Base-by-base conservation (phyloP, 1,140 invertebrate species). In the Lycorma delicatula region DNA sequence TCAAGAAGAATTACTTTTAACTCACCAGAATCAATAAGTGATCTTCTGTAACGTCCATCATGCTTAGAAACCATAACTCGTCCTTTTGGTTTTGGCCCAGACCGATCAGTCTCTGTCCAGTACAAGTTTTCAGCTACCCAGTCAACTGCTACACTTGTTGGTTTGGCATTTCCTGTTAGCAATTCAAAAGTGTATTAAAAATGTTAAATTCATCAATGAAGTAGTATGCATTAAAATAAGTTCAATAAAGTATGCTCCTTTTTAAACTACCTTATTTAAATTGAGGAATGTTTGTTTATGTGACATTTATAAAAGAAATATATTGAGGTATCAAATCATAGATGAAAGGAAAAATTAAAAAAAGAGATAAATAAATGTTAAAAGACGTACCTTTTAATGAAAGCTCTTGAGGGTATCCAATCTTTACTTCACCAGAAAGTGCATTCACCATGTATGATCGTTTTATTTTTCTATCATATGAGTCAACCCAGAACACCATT, bases 401-500 rank as follows among this genome's bases (percentile, higher is more conserved):
- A 1, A 98, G 73, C 70, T 94, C 87, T 73, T 97, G 94, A 0
- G 91, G 85, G 70, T 81, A 91, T 27, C 91, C 92, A 38, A 80
- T 85, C 72, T 87, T 88, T 0, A 83, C 87, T 67, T 84, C 71
- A 16, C 88, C 85, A 59, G 83, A 74, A 47, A 83, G 74, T 3
- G 89, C 86, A 58, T 87, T 83, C 0, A 94, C 80, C 80, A 97
- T 89, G 65, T 86, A 92, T 0, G 92, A 94, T 5, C 94, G 78
- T 70, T 93, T 94, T 34, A 97, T 93, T 4, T 86, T 87, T 67
- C 87, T 87, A 46, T 93, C 86, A 60, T 87, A 87, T 46, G 86
- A 86, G 68, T 97, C 93, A 0, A 91, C 89, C 92, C 93, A 97
- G 71, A 92, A 97, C 27, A 97, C 71, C 62, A 94, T 91, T 69